Evolutionary conservation across 2,113 vertebrate species (phyloP), one percentile per base, ranked within the genome.

Genomic region (Phoxinus phoxinus): DNA sequence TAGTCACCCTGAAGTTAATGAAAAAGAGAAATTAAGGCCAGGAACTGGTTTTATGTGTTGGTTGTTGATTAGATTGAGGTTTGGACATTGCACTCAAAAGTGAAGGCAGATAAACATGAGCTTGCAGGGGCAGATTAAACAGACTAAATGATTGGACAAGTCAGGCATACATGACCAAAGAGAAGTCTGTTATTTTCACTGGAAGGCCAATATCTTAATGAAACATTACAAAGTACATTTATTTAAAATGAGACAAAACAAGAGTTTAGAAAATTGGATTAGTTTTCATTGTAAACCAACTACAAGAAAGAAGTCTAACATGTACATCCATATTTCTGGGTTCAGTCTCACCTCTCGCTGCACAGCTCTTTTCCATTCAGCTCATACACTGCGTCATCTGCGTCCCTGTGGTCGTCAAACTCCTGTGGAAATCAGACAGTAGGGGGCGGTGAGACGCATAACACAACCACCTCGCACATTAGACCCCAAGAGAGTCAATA

Each of bases 321-420:
- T 51, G 15, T 51, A 51, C 19, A 6, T 58, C 19, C 7, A 77
- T 21, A 13, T 23, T 23, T 21, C 1, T 21, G 1, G 2, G 11
- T 10, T 30, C 0, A 9, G 32, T 35, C 46, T 23, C 84, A 98
- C 97, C 97, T 96, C 93, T 98, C 96, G 91, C 94, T 97, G 91
- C 96, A 97, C 82, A 98, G 65, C 84, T 97, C 97, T 91, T 97
- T 98, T 46, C 97, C 97, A 48, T 98, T 98, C 65, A 98, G 84
- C 90, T 98, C 97, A 81, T 97, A 97, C 63, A 98, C 97, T 0
- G 97, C 97, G 90, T 98, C 97, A 89, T 98, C 97, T 72, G 97
- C 97, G 91, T 98, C 97, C 91, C 97, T 95, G 90, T 97, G 96
- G 90, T 98, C 97, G 89, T 98, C 97, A 2, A 98, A 98, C 84